Percentiles rank a stretch among this genome's conserved stretches.
These are phyloP conservation scores for Zosterops lateralis DNA, from an alignment of 2,113 vertebrate genomes.

Conservation along the genomic window DNA sequence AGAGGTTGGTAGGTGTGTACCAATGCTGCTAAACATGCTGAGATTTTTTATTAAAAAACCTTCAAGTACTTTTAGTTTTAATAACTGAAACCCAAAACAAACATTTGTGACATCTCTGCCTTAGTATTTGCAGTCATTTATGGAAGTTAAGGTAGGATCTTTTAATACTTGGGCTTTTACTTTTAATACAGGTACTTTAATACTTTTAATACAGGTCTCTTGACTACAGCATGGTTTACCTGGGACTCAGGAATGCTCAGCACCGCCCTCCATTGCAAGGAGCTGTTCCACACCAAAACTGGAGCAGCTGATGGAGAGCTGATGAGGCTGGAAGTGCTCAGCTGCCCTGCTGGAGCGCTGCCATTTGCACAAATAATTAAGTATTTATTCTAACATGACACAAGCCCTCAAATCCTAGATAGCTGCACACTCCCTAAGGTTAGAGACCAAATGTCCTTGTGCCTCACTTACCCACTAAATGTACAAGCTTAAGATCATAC, in stretches of 20 bases:
- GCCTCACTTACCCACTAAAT: not conserved
- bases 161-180: not conserved
- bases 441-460: not conserved
- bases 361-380: not conserved
- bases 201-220: too few species aligned
- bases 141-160: not conserved
- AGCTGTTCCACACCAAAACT: not conserved
- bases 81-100: not conserved
- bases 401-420: not conserved
- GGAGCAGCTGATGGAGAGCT: not conserved
- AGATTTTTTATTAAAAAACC: not conserved
- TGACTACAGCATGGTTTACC: not conserved
- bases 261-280: not conserved
- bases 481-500: not conserved
- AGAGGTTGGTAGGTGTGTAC: not conserved
- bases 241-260: not conserved
- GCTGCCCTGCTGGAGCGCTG: not conserved
- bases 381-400: not conserved
- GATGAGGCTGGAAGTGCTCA: not conserved
- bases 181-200: too few species aligned
- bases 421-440: not conserved
- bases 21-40: not conserved
- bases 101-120: not conserved
- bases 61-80: not conserved
- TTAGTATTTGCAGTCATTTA: not conserved